These are phyloP conservation scores for Odontothrips loti DNA, from an alignment of 2,888 invertebrate genomes.

Conservation along the genomic window DNA sequence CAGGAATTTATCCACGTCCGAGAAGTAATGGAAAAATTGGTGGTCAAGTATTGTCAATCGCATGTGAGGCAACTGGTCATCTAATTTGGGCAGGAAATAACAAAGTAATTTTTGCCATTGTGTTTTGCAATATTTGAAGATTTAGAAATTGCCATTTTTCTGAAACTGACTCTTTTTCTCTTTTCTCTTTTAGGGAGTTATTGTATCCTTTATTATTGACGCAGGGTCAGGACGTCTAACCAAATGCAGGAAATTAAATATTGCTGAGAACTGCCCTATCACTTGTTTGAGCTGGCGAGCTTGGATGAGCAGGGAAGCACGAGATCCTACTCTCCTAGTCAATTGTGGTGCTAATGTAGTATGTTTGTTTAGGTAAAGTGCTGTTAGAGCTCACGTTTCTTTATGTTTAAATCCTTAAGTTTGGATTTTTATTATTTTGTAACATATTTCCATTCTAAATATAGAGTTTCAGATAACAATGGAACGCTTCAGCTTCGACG, in stretches of 20 bases:
- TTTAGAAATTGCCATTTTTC: not conserved
- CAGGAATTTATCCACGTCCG: conserved; percentile 69
- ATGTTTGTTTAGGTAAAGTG: conserved; percentile 57
- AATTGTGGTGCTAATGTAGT: conserved; percentile 73
- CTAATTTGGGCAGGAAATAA: conserved; percentile 64
- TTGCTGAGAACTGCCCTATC: conserved; percentile 60
- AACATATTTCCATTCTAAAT: conserved; percentile 30
- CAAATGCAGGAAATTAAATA: conserved; percentile 59
- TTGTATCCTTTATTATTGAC: conserved; percentile 66
- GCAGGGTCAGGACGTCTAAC: conserved; percentile 62
- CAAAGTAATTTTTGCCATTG: conserved; percentile 35
- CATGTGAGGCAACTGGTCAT: conserved; percentile 72
- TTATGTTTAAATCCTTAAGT: not conserved
- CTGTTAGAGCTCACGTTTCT: conserved; percentile 33
- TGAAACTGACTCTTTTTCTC: not conserved
- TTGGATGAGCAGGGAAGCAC: conserved; percentile 73
- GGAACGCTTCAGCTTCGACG: conserved; percentile 62
- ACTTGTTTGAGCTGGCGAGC: conserved; percentile 73
- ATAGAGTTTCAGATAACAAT: conserved; percentile 61
- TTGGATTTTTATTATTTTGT: conserved; percentile 3
- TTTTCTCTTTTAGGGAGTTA: conserved; percentile 52
- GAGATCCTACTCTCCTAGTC: conserved; percentile 69
- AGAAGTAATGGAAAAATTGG: conserved; percentile 51
- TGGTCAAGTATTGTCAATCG: conserved; percentile 59
- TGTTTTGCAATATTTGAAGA: too few species aligned